Percentiles rank a stretch among this genome's conserved stretches.
Evolutionary conservation across 2,888 invertebrate genomes (phyloP).

Genomic region (Nomada ruficornis): DNA sequence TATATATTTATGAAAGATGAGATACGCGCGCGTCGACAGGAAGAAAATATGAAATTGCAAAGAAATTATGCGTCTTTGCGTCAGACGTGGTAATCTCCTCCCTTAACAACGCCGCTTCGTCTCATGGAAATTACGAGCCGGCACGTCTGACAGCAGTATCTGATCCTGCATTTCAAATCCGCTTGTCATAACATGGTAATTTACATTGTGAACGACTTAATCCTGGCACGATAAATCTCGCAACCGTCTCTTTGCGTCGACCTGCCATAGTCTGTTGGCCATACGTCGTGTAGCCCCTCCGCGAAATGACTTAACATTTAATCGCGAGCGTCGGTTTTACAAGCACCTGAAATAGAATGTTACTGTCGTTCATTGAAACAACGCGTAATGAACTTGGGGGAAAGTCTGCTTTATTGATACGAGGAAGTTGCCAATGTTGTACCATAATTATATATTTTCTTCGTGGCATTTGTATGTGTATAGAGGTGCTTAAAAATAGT

Average conservation of each 20-base stretch:
- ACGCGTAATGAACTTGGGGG: no score
- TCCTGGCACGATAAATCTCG: constrained; percentile 62
- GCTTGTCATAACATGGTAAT: constrained; percentile 58
- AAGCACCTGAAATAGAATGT: neutral
- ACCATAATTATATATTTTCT: no score
- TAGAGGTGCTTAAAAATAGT: no score
- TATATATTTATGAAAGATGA: constrained; percentile 32
- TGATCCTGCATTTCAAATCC: constrained; percentile 56
- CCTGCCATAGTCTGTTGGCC: constrained; percentile 52
- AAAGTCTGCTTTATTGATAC: no score
- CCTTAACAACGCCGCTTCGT: constrained; percentile 39
- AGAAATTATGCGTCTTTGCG: constrained; percentile 54
- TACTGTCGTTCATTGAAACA: neutral
- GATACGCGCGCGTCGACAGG: constrained; percentile 7
- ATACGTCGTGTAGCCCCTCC: constrained; percentile 68
- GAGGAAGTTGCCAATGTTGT: no score
- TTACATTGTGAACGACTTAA: constrained; percentile 60
- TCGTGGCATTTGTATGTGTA: no score
- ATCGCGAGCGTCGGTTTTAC: constrained; percentile 63
- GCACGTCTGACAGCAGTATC: constrained; percentile 57
- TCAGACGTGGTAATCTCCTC: constrained; percentile 53
- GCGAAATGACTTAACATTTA: constrained; percentile 70
- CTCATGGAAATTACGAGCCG: constrained; percentile 63
- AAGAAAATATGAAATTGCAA: constrained; percentile 42
- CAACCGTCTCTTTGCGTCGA: constrained; percentile 27